Conservation (phyloP, 2,797 vertebrate genomes). For the Scyliorhinus canicula region DNA sequence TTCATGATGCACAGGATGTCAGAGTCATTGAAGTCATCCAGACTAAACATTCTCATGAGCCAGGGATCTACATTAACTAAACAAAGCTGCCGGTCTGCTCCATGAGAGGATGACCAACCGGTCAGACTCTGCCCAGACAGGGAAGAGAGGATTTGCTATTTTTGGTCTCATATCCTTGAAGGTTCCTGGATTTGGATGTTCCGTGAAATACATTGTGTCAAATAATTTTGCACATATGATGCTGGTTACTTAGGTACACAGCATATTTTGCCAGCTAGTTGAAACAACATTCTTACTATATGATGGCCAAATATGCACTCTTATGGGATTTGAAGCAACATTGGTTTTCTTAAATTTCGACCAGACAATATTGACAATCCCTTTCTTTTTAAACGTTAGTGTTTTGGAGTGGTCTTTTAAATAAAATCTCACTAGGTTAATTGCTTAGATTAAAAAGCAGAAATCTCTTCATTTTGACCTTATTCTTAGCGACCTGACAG, state of each 20-base stretch:
- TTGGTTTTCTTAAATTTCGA: background rate
- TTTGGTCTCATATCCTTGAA: slow-evolving; percentile 34
- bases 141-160: slow-evolving; percentile 31
- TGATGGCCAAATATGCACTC: background rate
- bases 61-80: slow-evolving; percentile 34
- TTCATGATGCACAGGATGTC: slow-evolving; percentile 79
- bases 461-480: background rate
- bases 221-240: slow-evolving; percentile 1
- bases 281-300: background rate
- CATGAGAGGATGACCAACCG: slow-evolving; percentile 11
- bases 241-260: background rate
- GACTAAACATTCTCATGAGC: slow-evolving; percentile 51
- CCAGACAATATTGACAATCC: slow-evolving; percentile 13
- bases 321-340: background rate
- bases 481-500: background rate
- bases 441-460: background rate
- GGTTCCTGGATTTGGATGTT: background rate
- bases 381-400: background rate
- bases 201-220: slow-evolving; percentile 15
- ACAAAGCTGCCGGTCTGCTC: slow-evolving; percentile 29
- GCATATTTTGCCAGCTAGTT: slow-evolving; percentile 17
- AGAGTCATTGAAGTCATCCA: slow-evolving; percentile 56
- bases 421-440: background rate
- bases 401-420: background rate
- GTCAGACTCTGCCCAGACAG: slow-evolving; percentile 16